Evolutionary conservation across 2,797 vertebrate species (phyloP).

Genomic region (Synaphobranchus kaupii): DNA sequence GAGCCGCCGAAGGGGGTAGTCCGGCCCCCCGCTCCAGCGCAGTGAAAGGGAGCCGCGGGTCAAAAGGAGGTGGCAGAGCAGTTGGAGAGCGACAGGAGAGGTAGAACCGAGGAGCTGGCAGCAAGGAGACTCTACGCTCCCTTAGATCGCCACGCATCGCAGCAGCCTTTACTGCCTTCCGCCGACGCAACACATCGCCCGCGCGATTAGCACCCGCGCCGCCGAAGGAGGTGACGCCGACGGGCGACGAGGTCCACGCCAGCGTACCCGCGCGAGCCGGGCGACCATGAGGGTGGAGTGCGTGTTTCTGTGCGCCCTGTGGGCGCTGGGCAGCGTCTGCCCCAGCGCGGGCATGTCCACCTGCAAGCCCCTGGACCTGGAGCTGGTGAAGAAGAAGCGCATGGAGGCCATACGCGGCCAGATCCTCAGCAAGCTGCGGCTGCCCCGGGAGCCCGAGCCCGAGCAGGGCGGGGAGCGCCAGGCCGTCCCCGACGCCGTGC

Average conservation of each 20-base stretch:
- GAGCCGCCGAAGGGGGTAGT: slow-evolving; percentile 6
- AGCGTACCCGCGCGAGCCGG: neutral
- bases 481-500: slow-evolving; percentile 62
- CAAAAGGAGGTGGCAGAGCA: neutral
- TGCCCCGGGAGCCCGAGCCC: slow-evolving; percentile 66
- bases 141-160: neutral
- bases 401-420: slow-evolving; percentile 83
- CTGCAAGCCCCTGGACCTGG: slow-evolving; percentile 77
- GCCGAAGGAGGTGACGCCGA: too few species aligned
- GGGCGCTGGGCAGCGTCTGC: slow-evolving; percentile 53
- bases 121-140: neutral
- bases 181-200: neutral
- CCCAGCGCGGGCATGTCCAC: slow-evolving; percentile 65
- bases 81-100: neutral
- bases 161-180: neutral
- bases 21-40: neutral
- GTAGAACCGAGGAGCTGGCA: neutral
- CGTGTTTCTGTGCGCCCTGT: slow-evolving; percentile 55
- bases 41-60: neutral
- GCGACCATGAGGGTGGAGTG: slow-evolving; percentile 43
- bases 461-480: slow-evolving; percentile 36
- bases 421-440: slow-evolving; percentile 77
- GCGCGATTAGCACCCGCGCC: neutral
- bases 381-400: slow-evolving; percentile 72
- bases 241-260: neutral